A percentile compares a stretch with the other conserved stretches of the same genome.
These are phyloP conservation scores for Ptychodera flava DNA, from an alignment of 35 echinoderm and acorn worm genomes.

Conservation along the genomic window DNA sequence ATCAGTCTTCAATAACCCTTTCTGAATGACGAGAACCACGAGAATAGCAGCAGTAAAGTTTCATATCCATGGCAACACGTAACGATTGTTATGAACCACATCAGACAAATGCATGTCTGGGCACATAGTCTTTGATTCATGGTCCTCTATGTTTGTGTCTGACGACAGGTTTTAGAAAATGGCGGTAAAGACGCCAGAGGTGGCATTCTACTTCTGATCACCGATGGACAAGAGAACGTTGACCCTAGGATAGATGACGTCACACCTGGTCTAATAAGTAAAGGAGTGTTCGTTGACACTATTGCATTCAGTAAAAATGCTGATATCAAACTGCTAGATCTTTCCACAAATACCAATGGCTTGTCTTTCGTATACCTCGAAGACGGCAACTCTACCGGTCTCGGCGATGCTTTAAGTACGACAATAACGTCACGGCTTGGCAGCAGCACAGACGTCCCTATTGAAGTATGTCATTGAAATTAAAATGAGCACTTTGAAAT, in stretches of 20 bases:
- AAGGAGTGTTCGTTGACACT: conserved; percentile 59
- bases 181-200: conserved; percentile 26
- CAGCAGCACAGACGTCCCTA: neutral
- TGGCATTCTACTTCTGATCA: conserved; percentile 43
- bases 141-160: neutral
- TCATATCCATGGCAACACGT: too few relatives aligned
- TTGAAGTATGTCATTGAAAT: neutral
- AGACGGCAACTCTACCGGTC: conserved; percentile 12
- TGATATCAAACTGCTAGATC: conserved; percentile 1
- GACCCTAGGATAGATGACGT: conserved; percentile 38
- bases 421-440: conserved; percentile 12
- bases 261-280: conserved; percentile 14
- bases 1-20: too few relatives aligned
- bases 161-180: conserved; percentile 8
- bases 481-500: neutral
- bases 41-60: too few relatives aligned
- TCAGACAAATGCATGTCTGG: too few relatives aligned
- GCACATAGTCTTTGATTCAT: too few relatives aligned
- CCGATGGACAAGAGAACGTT: conserved; percentile 45
- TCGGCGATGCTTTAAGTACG: conserved; percentile 31
- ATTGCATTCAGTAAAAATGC: conserved; percentile 46
- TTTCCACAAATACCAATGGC: conserved; percentile 15
- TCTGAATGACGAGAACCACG: too few relatives aligned
- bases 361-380: conserved; percentile 25
- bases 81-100: too few relatives aligned